Evolutionary conservation across 1,140 invertebrate genomes (phyloP), one percentile per base, ranked within the genome.

Genomic region (Liolophura sinensis): DNA sequence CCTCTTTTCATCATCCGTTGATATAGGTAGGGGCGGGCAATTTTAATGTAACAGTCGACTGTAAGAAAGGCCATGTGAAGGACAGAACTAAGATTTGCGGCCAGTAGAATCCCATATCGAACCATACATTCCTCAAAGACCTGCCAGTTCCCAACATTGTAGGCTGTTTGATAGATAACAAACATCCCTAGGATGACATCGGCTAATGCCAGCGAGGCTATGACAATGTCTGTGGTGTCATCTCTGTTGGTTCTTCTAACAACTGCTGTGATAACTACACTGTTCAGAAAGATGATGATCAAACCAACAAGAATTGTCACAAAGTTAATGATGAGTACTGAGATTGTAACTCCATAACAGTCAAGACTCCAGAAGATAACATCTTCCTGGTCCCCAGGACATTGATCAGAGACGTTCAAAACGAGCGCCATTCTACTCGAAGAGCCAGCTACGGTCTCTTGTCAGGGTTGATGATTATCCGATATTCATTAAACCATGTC

Each of bases 211-310:
- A 54, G 18, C n/a, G 18, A 20, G 18, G 51, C 24, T 54, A 54
- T 54, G 51, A 54, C 18, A 5, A 20, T 20, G 51, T 24, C 51
- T 24, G 3, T 54, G n/a, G 24, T 54, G 3, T 54, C 51, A 54
- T 54, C n/a, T 7, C 7, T n/a, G 18, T 24, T n/a, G 24, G 51
- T 7, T 54, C n/a, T 20, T 48, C 57, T 61, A 16, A 61, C 24
- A 1, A 73, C 27, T 0, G 69, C 71, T 20, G 67, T 51, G 11
- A 73, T 62, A 3, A 73, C 61, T 15, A 73, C 20, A 47, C 49
- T 55, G 18, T 73, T 73, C 14, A 73, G 59, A 40, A 62, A 18
- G 50, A 70, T 61, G 25, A 71, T 65, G 64, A 61, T 65, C 11
- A 66, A 16, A 55, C 67, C 72, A 0, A 73, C 18, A 14, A 58